A percentile compares a stretch with the other conserved stretches of the same genome.
phyloP scores from a whole-genome alignment of 2,797 vertebrate species.

The Phoxinus dragarum region DNA sequence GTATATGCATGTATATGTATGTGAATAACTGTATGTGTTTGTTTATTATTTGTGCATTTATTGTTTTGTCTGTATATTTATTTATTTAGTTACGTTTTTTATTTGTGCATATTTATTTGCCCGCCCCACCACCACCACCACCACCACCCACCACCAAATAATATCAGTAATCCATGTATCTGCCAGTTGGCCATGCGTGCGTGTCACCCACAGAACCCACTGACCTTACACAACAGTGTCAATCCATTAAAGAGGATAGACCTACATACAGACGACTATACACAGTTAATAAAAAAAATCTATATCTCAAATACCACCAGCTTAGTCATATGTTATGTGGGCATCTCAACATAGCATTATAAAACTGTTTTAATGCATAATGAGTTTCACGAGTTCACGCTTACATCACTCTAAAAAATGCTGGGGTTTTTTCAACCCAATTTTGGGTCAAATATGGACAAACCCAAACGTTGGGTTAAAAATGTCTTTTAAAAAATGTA shows the following conservation, averaged over 20 bases:
- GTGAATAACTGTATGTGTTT: not conserved
- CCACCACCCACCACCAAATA: no score
- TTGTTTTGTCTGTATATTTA: not conserved
- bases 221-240: conserved; percentile 7
- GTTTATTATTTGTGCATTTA: not conserved
- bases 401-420: no score
- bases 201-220: not conserved
- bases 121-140: no score
- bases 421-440: no score
- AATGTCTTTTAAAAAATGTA: no score
- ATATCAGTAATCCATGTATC: not conserved
- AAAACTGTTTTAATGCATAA: not conserved
- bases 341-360: not conserved
- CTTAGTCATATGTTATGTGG: conserved; percentile 26
- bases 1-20: not conserved
- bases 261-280: conserved; percentile 17
- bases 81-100: not conserved
- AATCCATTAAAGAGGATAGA: conserved; percentile 20
- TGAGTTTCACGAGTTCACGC: not conserved
- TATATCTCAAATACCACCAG: conserved; percentile 29
- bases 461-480: no score
- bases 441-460: no score
- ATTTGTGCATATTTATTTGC: no score
- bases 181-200: not conserved
- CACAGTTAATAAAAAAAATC: conserved; percentile 11